Percentiles rank a stretch among this genome's conserved stretches.
phyloP scores from a whole-genome alignment of 1,140 invertebrate genomes.

The Bombus ignitus region DNA sequence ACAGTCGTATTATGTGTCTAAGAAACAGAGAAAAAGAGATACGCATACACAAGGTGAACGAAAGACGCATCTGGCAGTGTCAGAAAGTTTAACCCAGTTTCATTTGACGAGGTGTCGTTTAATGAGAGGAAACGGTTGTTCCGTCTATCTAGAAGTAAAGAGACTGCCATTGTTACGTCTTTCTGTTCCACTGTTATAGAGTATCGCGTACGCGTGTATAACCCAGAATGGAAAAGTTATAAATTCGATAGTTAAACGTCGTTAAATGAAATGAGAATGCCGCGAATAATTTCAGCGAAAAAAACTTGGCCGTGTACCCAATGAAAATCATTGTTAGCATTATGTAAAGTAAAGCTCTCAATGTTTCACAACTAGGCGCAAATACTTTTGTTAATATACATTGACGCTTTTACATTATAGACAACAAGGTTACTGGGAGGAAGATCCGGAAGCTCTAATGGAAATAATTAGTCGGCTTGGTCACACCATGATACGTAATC shows the following conservation, averaged over 20 bases:
- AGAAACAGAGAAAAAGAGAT: conserved; percentile 5
- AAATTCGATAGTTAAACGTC: conserved; percentile 1
- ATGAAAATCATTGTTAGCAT: neutral
- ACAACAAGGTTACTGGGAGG: conserved; percentile 72
- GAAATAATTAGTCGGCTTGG: conserved; percentile 73
- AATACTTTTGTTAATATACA: neutral
- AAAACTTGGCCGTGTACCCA: no score
- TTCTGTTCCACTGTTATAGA: neutral
- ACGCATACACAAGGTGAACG: conserved; percentile 23
- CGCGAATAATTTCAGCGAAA: neutral
- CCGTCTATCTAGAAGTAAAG: conserved; percentile 46
- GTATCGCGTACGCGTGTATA: neutral
- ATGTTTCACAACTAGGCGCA: neutral
- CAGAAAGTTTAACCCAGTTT: conserved; percentile 67
- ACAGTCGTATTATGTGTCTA: neutral
- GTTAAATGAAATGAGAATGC: neutral
- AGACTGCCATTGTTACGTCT: conserved; percentile 20
- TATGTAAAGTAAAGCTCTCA: neutral
- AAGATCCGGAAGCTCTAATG: conserved; percentile 83
- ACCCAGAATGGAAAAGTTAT: conserved; percentile 2
- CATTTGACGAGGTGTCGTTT: conserved; percentile 41
- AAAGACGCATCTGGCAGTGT: conserved; percentile 42
- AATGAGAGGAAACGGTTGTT: conserved; percentile 43
- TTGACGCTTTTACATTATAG: conserved; percentile 2
- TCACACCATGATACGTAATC: conserved; percentile 79